Evolutionary conservation across 2,797 vertebrate genomes (phyloP), one percentile per base, ranked within the genome.

Genomic region (Masticophis lateralis): DNA sequence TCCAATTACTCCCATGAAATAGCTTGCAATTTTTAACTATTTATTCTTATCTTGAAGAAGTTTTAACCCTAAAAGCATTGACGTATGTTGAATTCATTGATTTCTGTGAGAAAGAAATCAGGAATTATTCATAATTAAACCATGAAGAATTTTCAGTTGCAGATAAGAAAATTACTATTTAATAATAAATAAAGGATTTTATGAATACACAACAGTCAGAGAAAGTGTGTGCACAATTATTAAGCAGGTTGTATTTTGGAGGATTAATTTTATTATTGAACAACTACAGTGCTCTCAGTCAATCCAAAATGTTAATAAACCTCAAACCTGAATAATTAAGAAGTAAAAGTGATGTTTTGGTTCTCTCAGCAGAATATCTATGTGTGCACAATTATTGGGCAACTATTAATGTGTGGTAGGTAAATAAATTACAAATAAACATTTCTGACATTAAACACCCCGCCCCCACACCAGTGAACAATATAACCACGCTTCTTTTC

Each of bases 1-100:
- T 91, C 92, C 69, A 88, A 13, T 93, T 89, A 74, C 57, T 89
- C 57, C 59, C 88, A n/a, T 94, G 96, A 94, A 94, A 56, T n/a
- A 93, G 88, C n/a, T 92, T 94, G 60, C 37, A 22, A 90, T 96
- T 96, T 95, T 94, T 94, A 95, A 95, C 94, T 89, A 96, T 95
- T 96, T 94, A 1, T 96, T 93, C 92, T 95, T 91, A 93, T 93
- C 87, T 28, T 92, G 53, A 69, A 95, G 90, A 96, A 69, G 60
- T 95, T 93, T 94, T 95, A 97, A 95, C 53, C 22, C 66, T 93
- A 94, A 92, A 94, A 96, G 93, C 47, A 97, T 95, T 96, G 95
- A 97, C 94, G 63, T 93, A n/a, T 83, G 74, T 69, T 96, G 92
- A 97, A 93, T 95, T 95, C 61, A 94, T 63, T 95, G 95, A 95